Conservation (phyloP, 2,888 invertebrate genomes). For the Achlya flavicornis region DNA sequence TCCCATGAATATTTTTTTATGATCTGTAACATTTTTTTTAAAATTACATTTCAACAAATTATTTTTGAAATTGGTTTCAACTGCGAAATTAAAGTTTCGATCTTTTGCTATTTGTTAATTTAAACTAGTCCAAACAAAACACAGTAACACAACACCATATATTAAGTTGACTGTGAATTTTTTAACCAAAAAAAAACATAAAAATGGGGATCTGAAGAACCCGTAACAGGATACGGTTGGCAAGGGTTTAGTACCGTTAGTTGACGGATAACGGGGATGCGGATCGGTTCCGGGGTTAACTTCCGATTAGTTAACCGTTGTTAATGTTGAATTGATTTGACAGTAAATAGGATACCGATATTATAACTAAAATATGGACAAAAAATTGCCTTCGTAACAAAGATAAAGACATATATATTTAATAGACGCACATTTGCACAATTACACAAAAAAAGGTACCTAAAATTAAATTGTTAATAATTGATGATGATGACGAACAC, state of each 20-base stretch:
- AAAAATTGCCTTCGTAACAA: no score
- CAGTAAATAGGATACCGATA: not conserved
- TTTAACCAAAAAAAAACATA: conserved; percentile 35
- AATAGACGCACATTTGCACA: no score
- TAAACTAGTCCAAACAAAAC: conserved; percentile 10
- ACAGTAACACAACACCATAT: conserved; percentile 54
- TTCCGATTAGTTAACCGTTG: conserved; percentile 50
- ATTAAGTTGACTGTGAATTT: conserved; percentile 57
- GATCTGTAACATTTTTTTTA: no score
- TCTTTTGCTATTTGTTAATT: conserved; percentile 12
- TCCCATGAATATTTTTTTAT: no score
- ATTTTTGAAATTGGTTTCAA: no score
- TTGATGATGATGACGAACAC: no score
- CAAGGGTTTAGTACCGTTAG: conserved; percentile 64
- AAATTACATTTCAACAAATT: no score
- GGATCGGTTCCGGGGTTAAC: conserved; percentile 61
- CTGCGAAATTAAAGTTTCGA: no score
- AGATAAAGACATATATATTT: no score
- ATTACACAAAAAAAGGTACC: no score
- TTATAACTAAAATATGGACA: not conserved
- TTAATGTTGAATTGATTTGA: conserved; percentile 12
- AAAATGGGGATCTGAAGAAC: conserved; percentile 34
- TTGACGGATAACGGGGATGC: conserved; percentile 24
- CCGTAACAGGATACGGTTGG: conserved; percentile 51
- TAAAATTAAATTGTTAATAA: no score